Conservation (phyloP, 2,888 invertebrate species). For the Chamaedrilus cognettii region DNA sequence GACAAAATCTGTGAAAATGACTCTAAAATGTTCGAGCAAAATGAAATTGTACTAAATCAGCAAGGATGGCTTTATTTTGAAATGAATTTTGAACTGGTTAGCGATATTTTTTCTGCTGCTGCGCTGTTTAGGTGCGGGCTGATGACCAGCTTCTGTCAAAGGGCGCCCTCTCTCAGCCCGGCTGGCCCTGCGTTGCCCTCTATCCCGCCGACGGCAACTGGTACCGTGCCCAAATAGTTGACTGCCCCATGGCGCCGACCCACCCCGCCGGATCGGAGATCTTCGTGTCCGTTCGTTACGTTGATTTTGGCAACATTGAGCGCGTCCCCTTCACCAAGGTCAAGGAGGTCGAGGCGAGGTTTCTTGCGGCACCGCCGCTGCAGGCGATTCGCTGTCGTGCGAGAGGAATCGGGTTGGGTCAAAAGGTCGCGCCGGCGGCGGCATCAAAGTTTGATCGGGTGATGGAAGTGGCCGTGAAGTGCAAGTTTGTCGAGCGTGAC, state of each 20-base stretch:
- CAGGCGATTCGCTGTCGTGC: constrained; percentile 39
- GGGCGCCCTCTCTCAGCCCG: too few relatives aligned
- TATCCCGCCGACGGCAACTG: constrained; percentile 45
- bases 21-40: too few relatives aligned
- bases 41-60: too few relatives aligned
- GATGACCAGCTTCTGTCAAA: too few relatives aligned
- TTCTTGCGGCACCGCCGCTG: constrained; percentile 32
- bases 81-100: too few relatives aligned
- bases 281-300: too few relatives aligned
- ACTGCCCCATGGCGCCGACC: too few relatives aligned
- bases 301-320: constrained; percentile 55
- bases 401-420: constrained; percentile 25
- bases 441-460: constrained; percentile 39
- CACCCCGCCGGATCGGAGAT: too few relatives aligned
- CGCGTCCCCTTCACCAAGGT: constrained; percentile 24
- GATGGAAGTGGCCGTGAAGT: constrained; percentile 53
- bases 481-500: constrained; percentile 39
- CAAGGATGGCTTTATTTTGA: too few relatives aligned
- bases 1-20: too few relatives aligned
- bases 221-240: constrained; percentile 46
- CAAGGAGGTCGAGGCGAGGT: constrained; percentile 34
- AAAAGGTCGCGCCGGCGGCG: constrained; percentile 2
- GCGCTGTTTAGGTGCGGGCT: too few relatives aligned
- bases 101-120: too few relatives aligned
- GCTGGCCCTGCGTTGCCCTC: constrained; percentile 37